phyloP scores from a whole-genome alignment of 2,113 vertebrate genomes.

The Tyto alba region DNA sequence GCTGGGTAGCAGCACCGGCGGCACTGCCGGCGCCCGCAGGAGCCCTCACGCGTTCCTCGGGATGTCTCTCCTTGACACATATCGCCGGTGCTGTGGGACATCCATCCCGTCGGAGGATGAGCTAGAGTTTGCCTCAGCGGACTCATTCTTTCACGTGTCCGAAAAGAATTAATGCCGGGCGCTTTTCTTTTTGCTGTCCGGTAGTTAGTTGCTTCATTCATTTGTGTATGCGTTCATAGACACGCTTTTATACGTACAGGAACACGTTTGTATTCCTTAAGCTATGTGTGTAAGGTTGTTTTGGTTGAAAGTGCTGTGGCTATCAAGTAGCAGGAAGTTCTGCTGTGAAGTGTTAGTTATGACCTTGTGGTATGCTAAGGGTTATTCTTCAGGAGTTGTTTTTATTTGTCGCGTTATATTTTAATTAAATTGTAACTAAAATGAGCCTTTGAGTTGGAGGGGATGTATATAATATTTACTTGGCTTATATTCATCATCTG shows the following conservation, averaged over 20 bases:
- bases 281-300: not conserved
- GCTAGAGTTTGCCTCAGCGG: accelerated
- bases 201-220: not conserved
- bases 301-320: not conserved
- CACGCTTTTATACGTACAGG: accelerated
- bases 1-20: not conserved
- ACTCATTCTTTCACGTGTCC: accelerated
- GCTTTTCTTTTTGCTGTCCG: not conserved
- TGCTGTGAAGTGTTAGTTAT: not conserved
- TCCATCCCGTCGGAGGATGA: accelerated
- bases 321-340: not conserved
- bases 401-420: not conserved
- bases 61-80: not conserved
- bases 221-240: not conserved
- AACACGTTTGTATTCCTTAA: accelerated
- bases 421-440: not conserved
- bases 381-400: not conserved
- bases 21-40: not conserved
- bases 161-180: not conserved
- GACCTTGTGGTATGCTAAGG: not conserved
- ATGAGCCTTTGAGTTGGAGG: not conserved
- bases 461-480: not conserved
- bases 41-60: accelerated
- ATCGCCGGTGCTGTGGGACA: accelerated
- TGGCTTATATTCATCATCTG: not conserved